These are phyloP conservation scores for Oreochromis mossambicus DNA, from an alignment of 2,797 vertebrate genomes.

Conservation along the genomic window DNA sequence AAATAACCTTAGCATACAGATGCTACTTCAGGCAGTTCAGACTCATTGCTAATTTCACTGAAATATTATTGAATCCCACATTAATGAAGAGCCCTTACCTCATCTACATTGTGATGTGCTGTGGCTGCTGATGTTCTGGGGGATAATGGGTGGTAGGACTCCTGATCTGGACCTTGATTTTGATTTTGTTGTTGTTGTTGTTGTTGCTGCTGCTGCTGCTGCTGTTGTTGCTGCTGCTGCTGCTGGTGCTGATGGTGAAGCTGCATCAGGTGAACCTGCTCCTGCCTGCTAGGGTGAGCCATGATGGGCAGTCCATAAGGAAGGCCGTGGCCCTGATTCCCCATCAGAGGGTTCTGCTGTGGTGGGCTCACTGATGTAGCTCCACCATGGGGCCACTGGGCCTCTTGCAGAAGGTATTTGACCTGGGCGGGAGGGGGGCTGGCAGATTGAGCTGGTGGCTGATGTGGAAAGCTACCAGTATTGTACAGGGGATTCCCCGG, in stretches of 20 bases:
- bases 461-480: constrained; percentile 65
- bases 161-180: constrained; percentile 80
- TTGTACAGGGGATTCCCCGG: constrained; percentile 70
- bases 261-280: constrained; percentile 91
- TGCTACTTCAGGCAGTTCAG: not conserved
- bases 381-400: constrained; percentile 86
- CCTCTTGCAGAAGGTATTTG: constrained; percentile 94
- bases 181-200: constrained; percentile 82
- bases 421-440: constrained; percentile 81
- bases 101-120: constrained; percentile 95
- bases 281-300: constrained; percentile 83
- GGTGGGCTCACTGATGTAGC: constrained; percentile 77
- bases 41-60: not conserved
- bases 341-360: constrained; percentile 86
- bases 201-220: constrained; percentile 68
- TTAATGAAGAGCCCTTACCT: constrained; percentile 73
- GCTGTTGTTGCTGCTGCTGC: constrained; percentile 81
- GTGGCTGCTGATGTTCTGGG: constrained; percentile 88
- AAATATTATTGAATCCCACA: not conserved
- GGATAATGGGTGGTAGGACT: constrained; percentile 87
- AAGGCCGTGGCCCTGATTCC: constrained; percentile 86
- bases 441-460: constrained; percentile 83
- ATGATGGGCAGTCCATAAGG: constrained; percentile 82
- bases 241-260: constrained; percentile 90
- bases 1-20: not conserved